These are phyloP conservation scores for Biston stratarius DNA, from an alignment of 2,888 invertebrate species.

Conservation along the genomic window DNA sequence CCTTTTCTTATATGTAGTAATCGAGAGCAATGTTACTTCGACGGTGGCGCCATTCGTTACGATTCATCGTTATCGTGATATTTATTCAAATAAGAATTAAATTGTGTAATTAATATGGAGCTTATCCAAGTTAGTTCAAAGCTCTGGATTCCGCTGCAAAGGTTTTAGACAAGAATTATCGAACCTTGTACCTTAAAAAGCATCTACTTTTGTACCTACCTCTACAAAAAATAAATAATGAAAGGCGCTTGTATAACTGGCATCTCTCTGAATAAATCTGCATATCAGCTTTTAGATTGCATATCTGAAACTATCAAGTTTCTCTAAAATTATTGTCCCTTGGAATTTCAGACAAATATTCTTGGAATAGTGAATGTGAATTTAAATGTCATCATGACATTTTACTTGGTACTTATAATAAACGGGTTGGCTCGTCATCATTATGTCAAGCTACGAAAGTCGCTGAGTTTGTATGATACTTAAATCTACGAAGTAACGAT, in stretches of 20 bases:
- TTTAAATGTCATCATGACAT: slow-evolving; percentile 46
- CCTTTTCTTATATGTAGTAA: too few relatives aligned
- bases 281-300: not conserved
- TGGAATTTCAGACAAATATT: not conserved
- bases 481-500: not conserved
- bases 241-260: too few relatives aligned
- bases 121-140: too few relatives aligned
- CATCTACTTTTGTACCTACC: not conserved
- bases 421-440: slow-evolving; percentile 4
- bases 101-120: too few relatives aligned
- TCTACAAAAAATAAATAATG: not conserved
- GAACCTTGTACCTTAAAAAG: too few relatives aligned
- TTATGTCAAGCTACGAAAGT: slow-evolving; percentile 1
- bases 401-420: not conserved
- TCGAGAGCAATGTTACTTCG: too few relatives aligned
- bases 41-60: too few relatives aligned
- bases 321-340: slow-evolving; percentile 5
- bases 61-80: too few relatives aligned
- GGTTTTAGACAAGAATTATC: too few relatives aligned
- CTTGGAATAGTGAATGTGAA: slow-evolving; percentile 20
- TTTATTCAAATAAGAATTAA: too few relatives aligned
- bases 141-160: too few relatives aligned
- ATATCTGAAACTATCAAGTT: slow-evolving; percentile 8
- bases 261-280: not conserved
- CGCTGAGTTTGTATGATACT: slow-evolving; percentile 5